These are phyloP conservation scores for Plusia festucae DNA, from an alignment of 2,888 invertebrate genomes.

Conservation along the genomic window DNA sequence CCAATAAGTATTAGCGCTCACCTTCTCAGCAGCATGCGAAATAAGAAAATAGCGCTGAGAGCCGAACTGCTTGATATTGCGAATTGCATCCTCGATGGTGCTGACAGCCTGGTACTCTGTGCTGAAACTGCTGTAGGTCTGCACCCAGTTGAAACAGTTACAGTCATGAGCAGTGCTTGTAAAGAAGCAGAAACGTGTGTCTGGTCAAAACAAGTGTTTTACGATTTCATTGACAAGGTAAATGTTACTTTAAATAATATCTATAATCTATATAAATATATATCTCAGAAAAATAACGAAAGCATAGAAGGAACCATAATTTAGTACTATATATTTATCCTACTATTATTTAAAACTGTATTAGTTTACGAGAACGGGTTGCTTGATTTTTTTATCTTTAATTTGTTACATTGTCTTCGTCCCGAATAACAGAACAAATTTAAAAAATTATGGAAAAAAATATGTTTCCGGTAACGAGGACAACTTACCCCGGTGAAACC, in stretches of 20 bases:
- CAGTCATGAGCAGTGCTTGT: constrained; percentile 85
- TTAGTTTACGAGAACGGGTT: too few species aligned
- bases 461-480: too few species aligned
- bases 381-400: too few species aligned
- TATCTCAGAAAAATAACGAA: too few species aligned
- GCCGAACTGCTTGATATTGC: constrained; percentile 92
- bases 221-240: constrained; percentile 79
- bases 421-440: too few species aligned
- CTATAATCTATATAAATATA: too few species aligned
- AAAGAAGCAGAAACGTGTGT: constrained; percentile 92
- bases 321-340: too few species aligned
- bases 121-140: constrained; percentile 92
- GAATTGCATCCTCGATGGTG: constrained; percentile 93
- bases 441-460: too few species aligned
- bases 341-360: too few species aligned
- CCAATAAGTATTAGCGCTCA: constrained; percentile 77
- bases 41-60: constrained; percentile 77
- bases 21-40: constrained; percentile 77
- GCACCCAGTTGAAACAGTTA: constrained; percentile 88
- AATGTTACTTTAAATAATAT: not conserved
- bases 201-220: constrained; percentile 87
- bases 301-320: too few species aligned
- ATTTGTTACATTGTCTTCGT: too few species aligned
- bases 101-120: constrained; percentile 91
- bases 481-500: too few species aligned